phyloP scores from a whole-genome alignment of 2,113 vertebrate genomes.

The Petaurus breviceps region DNA sequence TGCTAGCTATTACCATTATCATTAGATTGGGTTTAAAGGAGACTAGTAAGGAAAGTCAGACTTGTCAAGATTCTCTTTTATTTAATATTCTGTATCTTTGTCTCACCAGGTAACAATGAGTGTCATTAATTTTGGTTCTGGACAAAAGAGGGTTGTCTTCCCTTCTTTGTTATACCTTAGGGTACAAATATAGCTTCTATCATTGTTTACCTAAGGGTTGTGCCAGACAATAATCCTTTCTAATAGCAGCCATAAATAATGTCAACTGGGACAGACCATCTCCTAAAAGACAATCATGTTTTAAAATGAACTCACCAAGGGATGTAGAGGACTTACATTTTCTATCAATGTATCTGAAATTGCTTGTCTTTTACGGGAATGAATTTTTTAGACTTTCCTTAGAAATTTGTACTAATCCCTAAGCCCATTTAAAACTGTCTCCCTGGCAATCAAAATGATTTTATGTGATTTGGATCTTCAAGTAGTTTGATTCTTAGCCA shows the following conservation, averaged over 20 bases:
- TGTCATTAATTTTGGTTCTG: constrained; percentile 22
- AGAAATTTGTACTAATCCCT: constrained; percentile 35
- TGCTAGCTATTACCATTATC: background rate
- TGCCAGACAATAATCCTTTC: background rate
- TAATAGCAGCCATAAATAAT: constrained; percentile 9
- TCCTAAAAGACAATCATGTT: constrained; percentile 40
- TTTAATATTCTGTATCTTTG: background rate
- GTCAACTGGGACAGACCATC: constrained; percentile 14
- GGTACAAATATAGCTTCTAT: background rate
- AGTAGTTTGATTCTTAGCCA: constrained; percentile 39
- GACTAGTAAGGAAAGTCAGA: background rate
- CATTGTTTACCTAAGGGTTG: background rate
- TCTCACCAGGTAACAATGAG: background rate
- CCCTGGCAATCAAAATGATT: constrained; percentile 15
- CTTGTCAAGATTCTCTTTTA: background rate
- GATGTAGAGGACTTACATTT: constrained; percentile 30
- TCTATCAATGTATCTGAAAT: constrained; percentile 20
- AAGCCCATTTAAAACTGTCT: constrained; percentile 1
- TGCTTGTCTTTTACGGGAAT: background rate
- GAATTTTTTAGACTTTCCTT: constrained; percentile 31
- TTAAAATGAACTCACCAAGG: background rate
- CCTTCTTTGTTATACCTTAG: background rate
- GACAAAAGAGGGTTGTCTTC: background rate
- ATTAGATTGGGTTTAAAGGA: background rate
- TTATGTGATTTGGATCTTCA: constrained; percentile 23